A percentile compares a stretch with the other conserved stretches of the same genome.
phyloP scores from a whole-genome alignment of 2,888 invertebrate genomes.

The Megastigmus dorsalis region DNA sequence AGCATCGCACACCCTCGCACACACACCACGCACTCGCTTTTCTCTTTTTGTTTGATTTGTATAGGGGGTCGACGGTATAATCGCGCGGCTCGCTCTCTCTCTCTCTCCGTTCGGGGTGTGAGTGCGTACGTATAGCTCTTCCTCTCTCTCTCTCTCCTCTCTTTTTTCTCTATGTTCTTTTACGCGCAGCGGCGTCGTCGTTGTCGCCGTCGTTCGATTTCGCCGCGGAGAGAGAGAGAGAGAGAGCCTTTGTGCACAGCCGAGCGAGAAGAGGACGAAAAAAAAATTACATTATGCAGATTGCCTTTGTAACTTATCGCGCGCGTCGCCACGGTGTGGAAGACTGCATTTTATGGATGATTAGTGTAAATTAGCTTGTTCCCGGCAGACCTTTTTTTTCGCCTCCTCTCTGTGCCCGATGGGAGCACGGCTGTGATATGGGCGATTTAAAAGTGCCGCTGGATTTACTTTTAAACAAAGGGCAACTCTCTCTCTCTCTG shows the following conservation, averaged over 20 bases:
- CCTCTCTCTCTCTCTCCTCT: background rate
- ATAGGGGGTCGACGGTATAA: background rate
- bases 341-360: slow-evolving; percentile 49
- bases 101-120: too few relatives aligned
- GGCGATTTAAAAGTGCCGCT: background rate
- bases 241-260: background rate
- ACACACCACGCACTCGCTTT: background rate
- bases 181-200: background rate
- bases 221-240: background rate
- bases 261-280: too few relatives aligned
- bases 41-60: slow-evolving; percentile 20
- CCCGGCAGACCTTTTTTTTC: slow-evolving; percentile 9
- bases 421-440: background rate
- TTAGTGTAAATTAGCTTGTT: slow-evolving; percentile 45
- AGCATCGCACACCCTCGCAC: background rate
- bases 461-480: slow-evolving; percentile 34
- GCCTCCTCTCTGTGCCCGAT: background rate
- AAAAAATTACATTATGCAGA: slow-evolving; percentile 43
- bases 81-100: background rate
- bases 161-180: background rate
- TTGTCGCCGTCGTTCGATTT: slow-evolving; percentile 11
- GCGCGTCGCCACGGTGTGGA: slow-evolving; percentile 7
- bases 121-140: too few relatives aligned
- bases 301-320: slow-evolving; percentile 34
- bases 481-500: too few relatives aligned